phyloP scores from a whole-genome alignment of 1,140 invertebrate species.

The Augochlora pura region DNA sequence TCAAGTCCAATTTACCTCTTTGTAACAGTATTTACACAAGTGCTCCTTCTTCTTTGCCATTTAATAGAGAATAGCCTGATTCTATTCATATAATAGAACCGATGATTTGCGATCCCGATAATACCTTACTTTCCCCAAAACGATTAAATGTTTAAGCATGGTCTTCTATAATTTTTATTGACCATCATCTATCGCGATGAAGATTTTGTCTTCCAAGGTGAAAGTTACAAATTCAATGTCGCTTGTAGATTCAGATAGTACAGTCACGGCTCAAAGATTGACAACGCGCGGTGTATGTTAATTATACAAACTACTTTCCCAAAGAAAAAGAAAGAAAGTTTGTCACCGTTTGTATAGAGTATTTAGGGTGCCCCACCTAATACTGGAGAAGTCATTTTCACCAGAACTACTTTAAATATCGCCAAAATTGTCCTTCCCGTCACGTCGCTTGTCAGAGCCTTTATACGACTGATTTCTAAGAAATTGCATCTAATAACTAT shows the following conservation, averaged over 20 bases:
- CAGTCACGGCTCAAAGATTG: constrained; percentile 70
- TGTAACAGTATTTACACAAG: neutral
- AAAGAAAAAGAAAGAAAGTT: constrained; percentile 73
- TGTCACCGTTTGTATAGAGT: neutral
- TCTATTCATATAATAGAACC: neutral
- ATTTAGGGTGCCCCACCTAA: constrained; percentile 8
- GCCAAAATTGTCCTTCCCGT: neutral
- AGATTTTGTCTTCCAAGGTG: constrained; percentile 51
- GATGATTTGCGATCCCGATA: neutral
- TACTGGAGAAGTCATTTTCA: neutral
- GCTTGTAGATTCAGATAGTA: constrained; percentile 31
- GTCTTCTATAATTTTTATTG: neutral
- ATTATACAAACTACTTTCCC: constrained; percentile 64
- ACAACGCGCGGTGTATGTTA: constrained; percentile 51
- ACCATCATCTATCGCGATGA: constrained; percentile 1
- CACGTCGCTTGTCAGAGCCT: neutral
- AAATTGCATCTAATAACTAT: neutral
- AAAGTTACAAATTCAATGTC: constrained; percentile 64
- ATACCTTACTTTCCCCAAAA: neutral
- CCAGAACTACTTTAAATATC: neutral
- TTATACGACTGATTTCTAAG: neutral
- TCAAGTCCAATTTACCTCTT: neutral
- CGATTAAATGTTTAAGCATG: neutral
- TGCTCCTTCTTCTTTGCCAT: neutral
- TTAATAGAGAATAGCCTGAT: neutral